Evolutionary conservation across 2,797 vertebrate genomes (phyloP), one percentile per base, ranked within the genome.

Genomic region (Amblyraja radiata): DNA sequence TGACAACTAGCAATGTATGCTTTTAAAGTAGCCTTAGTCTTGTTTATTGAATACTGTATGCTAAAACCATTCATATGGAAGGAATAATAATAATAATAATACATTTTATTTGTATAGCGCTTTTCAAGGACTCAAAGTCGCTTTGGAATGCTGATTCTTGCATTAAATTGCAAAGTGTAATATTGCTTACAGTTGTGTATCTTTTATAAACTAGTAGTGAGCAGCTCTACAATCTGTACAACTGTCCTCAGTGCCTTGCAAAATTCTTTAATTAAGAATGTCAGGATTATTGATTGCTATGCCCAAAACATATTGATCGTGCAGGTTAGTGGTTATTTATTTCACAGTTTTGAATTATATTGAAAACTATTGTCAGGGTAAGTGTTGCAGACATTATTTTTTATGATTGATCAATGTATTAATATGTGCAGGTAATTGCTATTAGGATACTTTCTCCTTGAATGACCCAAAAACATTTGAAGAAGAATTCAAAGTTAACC

Each of bases 241-340:
- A 28, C 36, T 91, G 68, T n/a, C 32, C 23, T 74, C 25, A 0
- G 39, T 39, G 28, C 13, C 10, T 92, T n/a, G 46, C 71, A 92
- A 92, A 76, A 76, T 92, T 76, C 23, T 76, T 92, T 74, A 54
- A 76, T 74, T 88, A 76, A 76, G 25, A 92, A 16, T 76, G 25
- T 11, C 11, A 92, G 25, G 23, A n/a, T n/a, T 54, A 46, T 92
- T n/a, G 39, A 58, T 92, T 76, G 14, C 6, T 54, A 3, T 92
- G 71, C 6, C 18, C 25, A 2, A 58, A 68, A 74, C 25, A 76
- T 54, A 76, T 92, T 58, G 68, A 76, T 92, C 76, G 36, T 88
- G 36, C 14, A 58, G 71, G 11, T 54, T 25, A n/a, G 6, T 92
- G 71, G 71, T 58, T 74, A 92, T 74, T 76, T 74, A 76, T 92